Conservation (phyloP, 2,888 invertebrate species). For the Eupithecia insigniata region DNA sequence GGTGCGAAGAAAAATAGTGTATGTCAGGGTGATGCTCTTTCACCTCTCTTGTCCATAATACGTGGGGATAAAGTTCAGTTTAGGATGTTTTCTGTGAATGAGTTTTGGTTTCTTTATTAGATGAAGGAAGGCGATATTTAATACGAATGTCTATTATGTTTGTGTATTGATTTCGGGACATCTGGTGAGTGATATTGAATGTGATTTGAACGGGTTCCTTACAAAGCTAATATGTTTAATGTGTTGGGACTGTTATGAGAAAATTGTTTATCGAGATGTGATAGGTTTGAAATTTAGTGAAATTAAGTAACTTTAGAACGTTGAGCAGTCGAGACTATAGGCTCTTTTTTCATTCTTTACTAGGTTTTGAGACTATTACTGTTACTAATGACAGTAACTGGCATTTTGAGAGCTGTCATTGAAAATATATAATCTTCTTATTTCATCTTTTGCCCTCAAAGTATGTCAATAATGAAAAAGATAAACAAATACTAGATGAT, state of each 20-base stretch:
- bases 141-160: constrained; percentile 61
- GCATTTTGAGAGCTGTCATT: too few relatives aligned
- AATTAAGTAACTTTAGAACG: too few relatives aligned
- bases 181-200: constrained; percentile 32
- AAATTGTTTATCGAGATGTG: neutral
- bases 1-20: constrained; percentile 77
- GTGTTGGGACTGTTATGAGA: neutral
- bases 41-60: constrained; percentile 30
- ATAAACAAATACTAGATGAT: too few relatives aligned
- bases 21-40: constrained; percentile 45
- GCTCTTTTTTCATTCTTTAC: too few relatives aligned
- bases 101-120: constrained; percentile 64
- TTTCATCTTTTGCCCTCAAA: too few relatives aligned
- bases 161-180: constrained; percentile 56
- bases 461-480: too few relatives aligned
- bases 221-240: constrained; percentile 13
- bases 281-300: too few relatives aligned
- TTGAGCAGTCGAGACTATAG: too few relatives aligned
- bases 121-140: constrained; percentile 62
- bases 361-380: too few relatives aligned
- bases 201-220: constrained; percentile 23
- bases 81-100: constrained; percentile 40
- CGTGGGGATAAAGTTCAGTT: constrained; percentile 37
- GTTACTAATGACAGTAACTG: too few relatives aligned
- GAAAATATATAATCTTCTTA: too few relatives aligned